Evolutionary conservation across 2,113 vertebrate genomes (phyloP).

Genomic region (Saimiri boliviensis): DNA sequence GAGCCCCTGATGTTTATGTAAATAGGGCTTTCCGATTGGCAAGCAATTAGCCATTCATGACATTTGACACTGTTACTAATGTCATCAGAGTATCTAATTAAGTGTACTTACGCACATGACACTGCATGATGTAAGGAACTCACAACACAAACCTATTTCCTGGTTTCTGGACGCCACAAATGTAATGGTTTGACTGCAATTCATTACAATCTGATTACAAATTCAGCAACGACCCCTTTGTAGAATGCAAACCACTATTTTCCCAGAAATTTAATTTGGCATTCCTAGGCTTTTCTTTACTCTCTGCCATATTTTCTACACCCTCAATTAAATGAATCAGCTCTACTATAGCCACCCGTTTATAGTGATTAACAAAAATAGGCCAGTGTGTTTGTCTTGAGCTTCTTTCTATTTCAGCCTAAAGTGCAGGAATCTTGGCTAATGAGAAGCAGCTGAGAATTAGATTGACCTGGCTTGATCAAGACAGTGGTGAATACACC

Average conservation of each 20-base stretch:
- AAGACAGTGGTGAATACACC: background rate
- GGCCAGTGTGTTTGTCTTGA: constrained; percentile 16
- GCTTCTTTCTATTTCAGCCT: constrained; percentile 44
- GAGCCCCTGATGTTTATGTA: constrained; percentile 61
- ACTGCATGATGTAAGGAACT: constrained; percentile 48
- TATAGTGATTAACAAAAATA: constrained; percentile 54
- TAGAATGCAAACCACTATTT: constrained; percentile 27
- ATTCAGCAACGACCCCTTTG: background rate
- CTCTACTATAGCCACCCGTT: constrained; percentile 18
- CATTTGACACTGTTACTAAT: constrained; percentile 70
- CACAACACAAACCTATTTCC: constrained; percentile 48
- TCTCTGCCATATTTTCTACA: constrained; percentile 38
- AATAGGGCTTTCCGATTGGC: constrained; percentile 54
- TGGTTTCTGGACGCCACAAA: constrained; percentile 22
- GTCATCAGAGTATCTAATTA: constrained; percentile 74
- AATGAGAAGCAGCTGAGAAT: constrained; percentile 49
- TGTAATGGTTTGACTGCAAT: constrained; percentile 9
- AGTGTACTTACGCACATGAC: constrained; percentile 55
- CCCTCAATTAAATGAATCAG: constrained; percentile 49
- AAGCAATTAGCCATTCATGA: constrained; percentile 73
- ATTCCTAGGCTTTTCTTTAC: constrained; percentile 8
- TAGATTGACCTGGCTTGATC: background rate
- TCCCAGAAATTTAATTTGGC: constrained; percentile 42
- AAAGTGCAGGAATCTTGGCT: constrained; percentile 13
- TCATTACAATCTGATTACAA: constrained; percentile 10